Evolutionary conservation across 2,113 vertebrate genomes (phyloP), one percentile per base, ranked within the genome.

Genomic region (Pollimyrus isidori): DNA sequence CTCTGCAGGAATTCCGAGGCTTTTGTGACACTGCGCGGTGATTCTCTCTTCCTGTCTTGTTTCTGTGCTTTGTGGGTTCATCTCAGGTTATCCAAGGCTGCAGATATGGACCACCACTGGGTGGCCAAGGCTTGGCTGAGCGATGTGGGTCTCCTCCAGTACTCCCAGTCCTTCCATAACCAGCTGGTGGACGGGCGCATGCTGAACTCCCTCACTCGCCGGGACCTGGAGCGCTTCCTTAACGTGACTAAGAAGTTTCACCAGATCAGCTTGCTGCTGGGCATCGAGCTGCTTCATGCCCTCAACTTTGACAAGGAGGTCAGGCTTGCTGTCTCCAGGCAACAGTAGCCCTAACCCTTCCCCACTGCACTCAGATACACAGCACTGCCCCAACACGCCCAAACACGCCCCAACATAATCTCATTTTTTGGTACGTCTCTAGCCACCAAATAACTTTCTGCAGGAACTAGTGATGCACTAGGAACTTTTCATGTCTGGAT

Each of bases 101-200:
- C 96, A 0, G 97, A 97, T 17, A 94, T 97, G 95, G 97, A 97
- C 93, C 97, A 97, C 92, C 97, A 97, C 94, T 97, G 97, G 97
- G 97, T 97, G 89, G 96, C 97, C 80, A 97, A 97, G 90, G 97
- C 97, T 85, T 97, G 97, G 97, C 92, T 97, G 86, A 96, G 95
- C 0, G 97, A 97, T 23, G 93, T 97, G 30, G 96, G 96, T 39
- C 92, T 97, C 90, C 95, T 96, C 50, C 97, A 97, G 94, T 97
- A 97, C 93, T 96, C 97, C 2, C 97, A 97, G 94, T 96, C 96
- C 87, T 97, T 97, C 92, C 96, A 97, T 62, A 97, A 95, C 91
- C 97, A 97, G 92, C 92, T 97, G 87, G 94, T 97, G 0, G 97
- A 97, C 0, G 97, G 97, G 0, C 95, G 97, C 73, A 93, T 97